phyloP scores from a whole-genome alignment of 2,797 vertebrate genomes.

The Crypturellus tataupa region DNA sequence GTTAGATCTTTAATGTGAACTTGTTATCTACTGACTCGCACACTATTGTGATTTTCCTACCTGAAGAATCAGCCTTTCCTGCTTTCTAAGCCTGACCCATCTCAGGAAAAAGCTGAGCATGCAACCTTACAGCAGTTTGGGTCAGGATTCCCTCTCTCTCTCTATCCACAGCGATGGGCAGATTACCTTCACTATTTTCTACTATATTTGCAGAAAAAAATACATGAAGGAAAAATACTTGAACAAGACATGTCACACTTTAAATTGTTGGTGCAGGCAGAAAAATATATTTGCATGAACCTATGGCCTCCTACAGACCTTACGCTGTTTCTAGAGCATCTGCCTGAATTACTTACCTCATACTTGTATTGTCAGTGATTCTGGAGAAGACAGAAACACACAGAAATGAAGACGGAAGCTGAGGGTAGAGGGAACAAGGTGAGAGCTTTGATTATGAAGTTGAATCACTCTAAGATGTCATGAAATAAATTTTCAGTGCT shows the following conservation, averaged over 20 bases:
- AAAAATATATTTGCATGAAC: not conserved
- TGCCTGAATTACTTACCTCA: not conserved
- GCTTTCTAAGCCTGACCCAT: not conserved
- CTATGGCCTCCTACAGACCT: not conserved
- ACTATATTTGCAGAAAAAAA: not conserved
- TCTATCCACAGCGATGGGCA: not conserved
- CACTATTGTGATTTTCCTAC: not conserved
- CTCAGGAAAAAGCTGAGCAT: not conserved
- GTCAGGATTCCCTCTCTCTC: not conserved
- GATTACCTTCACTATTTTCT: not conserved
- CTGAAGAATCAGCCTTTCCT: not conserved
- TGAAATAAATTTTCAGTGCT: not conserved
- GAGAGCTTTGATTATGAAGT: not conserved
- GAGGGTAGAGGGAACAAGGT: not conserved
- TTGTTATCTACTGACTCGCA: not conserved
- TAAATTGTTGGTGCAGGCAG: not conserved
- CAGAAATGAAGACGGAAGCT: not conserved
- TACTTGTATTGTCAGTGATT: not conserved
- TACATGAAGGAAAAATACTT: not conserved
- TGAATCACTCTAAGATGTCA: not conserved
- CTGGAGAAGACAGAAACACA: not conserved
- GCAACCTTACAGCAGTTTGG: not conserved
- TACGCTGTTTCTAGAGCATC: not conserved
- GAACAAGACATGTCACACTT: not conserved
- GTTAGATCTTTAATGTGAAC: not conserved